A percentile compares a stretch with the other conserved stretches of the same genome.
Conservation (phyloP, 1,140 invertebrate species). For the Lineus longissimus region DNA sequence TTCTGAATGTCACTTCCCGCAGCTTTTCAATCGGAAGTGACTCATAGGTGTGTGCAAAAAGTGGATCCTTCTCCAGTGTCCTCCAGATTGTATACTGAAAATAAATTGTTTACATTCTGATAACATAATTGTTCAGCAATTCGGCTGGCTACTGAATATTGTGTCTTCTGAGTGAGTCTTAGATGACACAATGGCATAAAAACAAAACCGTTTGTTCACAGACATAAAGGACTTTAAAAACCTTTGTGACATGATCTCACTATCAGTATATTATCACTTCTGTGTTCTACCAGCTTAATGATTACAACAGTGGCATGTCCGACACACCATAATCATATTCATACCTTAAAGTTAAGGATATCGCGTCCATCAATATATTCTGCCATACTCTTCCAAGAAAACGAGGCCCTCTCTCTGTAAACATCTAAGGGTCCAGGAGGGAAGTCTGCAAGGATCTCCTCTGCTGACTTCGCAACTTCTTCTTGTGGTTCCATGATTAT, state of each 20-base stretch:
- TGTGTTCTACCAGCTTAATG: too few relatives aligned
- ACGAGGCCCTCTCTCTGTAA: constrained; percentile 69
- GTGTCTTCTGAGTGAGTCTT: neutral
- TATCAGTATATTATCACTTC: neutral
- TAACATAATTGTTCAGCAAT: neutral
- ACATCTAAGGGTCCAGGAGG: constrained; percentile 64
- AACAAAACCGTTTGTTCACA: neutral
- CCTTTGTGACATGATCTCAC: neutral
- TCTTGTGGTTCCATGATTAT: too few relatives aligned
- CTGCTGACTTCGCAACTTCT: too few relatives aligned
- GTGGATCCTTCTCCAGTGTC: constrained; percentile 73
- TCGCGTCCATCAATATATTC: constrained; percentile 70
- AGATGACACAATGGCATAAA: neutral
- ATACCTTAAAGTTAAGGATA: constrained; percentile 70
- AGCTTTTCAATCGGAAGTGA: constrained; percentile 69
- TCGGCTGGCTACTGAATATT: neutral
- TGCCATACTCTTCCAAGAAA: constrained; percentile 76
- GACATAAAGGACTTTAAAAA: neutral
- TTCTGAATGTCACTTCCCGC: constrained; percentile 60
- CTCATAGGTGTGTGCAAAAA: constrained; percentile 63
- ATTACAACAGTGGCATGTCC: neutral
- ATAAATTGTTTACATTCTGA: constrained; percentile 15
- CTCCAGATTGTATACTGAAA: constrained; percentile 77
- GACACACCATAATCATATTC: constrained; percentile 58
- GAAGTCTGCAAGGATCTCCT: constrained; percentile 35